phyloP scores from a whole-genome alignment of 2,888 invertebrate species.

The Galerucella nymphaeae region DNA sequence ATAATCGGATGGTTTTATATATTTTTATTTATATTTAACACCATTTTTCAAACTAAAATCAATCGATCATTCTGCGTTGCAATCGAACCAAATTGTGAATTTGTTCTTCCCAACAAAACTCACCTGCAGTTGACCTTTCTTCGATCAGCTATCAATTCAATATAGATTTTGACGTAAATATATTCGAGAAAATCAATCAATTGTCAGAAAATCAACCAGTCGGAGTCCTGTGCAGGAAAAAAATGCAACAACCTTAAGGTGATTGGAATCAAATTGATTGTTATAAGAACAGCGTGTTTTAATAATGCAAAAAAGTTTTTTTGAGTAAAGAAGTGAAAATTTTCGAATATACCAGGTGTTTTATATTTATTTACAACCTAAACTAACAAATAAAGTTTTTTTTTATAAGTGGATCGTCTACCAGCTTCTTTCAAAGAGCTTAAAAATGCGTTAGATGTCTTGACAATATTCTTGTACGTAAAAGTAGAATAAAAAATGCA shows the following conservation, averaged over 20 bases:
- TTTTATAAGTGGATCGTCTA: too few relatives aligned
- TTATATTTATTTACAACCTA: too few relatives aligned
- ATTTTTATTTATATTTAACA: neutral
- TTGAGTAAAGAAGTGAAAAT: too few relatives aligned
- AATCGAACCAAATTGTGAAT: slow-evolving; percentile 37
- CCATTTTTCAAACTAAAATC: slow-evolving; percentile 10
- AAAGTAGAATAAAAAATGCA: slow-evolving; percentile 18
- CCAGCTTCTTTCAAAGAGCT: too few relatives aligned
- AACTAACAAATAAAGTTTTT: too few relatives aligned
- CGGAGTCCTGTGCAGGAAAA: slow-evolving; percentile 28
- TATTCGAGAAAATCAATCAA: slow-evolving; percentile 59
- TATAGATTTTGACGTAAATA: slow-evolving; percentile 57
- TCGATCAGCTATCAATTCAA: slow-evolving; percentile 57
- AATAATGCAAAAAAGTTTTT: slow-evolving; percentile 16
- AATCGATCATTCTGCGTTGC: slow-evolving; percentile 32
- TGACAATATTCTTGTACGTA: slow-evolving; percentile 23
- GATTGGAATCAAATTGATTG: slow-evolving; percentile 53
- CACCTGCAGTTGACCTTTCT: slow-evolving; percentile 56
- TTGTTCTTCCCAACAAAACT: slow-evolving; percentile 42
- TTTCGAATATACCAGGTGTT: too few relatives aligned
- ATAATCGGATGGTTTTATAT: too few relatives aligned
- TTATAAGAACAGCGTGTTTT: slow-evolving; percentile 46
- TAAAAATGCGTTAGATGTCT: slow-evolving; percentile 7
- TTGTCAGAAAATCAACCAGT: slow-evolving; percentile 52
- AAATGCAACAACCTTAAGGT: slow-evolving; percentile 52